Evolutionary conservation across 2,113 vertebrate genomes (phyloP).

Genomic region (Pao palembangensis): DNA sequence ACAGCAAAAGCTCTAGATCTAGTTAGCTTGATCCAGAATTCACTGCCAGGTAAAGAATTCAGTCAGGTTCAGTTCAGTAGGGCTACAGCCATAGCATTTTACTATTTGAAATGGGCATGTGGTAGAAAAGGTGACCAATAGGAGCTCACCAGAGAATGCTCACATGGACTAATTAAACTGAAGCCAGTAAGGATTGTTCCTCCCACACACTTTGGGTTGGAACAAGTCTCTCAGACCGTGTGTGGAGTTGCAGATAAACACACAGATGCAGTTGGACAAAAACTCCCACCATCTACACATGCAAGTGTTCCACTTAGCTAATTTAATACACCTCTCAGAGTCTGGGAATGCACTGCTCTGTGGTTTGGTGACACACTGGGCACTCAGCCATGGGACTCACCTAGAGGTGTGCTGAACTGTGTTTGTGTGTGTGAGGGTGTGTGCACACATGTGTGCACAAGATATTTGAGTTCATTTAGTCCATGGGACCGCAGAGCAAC

Average conservation of each 20-base stretch:
- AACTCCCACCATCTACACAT: constrained; percentile 35
- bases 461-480: constrained; percentile 35
- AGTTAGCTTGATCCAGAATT: constrained; percentile 8
- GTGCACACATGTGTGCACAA: not conserved
- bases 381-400: constrained; percentile 61
- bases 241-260: constrained; percentile 49
- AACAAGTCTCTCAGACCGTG: constrained; percentile 16
- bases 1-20: not conserved
- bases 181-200: constrained; percentile 30
- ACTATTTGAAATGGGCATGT: constrained; percentile 26
- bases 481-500: constrained; percentile 32
- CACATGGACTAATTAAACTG: constrained; percentile 35
- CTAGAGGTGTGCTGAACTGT: constrained; percentile 50
- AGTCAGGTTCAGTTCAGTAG: not conserved
- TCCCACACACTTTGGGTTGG: constrained; percentile 49
- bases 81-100: constrained; percentile 29
- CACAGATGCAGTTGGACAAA: constrained; percentile 44
- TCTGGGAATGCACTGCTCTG: constrained; percentile 66
- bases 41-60: constrained; percentile 29
- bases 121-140: constrained; percentile 22
- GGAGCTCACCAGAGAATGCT: constrained; percentile 29
- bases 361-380: constrained; percentile 63
- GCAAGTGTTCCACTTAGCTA: constrained; percentile 53
- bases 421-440: constrained; percentile 1
- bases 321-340: constrained; percentile 59